These are phyloP conservation scores for Habropoda laboriosa DNA, from an alignment of 1,140 invertebrate genomes.

Conservation along the genomic window DNA sequence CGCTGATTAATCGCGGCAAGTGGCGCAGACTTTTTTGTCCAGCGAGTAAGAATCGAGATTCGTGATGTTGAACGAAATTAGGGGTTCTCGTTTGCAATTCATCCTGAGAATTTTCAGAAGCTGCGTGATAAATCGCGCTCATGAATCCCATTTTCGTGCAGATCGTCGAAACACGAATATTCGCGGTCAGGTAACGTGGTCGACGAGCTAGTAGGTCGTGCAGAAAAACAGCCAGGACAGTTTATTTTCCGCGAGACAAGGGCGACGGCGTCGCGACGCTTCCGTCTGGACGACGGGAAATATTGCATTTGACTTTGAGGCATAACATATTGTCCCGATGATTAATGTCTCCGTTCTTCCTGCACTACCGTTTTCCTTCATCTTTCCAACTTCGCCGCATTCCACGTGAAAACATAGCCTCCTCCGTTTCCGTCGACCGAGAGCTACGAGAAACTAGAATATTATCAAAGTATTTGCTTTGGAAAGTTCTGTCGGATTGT, in stretches of 20 bases:
- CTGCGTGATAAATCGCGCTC: not conserved
- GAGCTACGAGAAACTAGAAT: not conserved
- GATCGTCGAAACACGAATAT: not conserved
- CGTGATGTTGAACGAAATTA: too few species aligned
- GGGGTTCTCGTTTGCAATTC: not conserved
- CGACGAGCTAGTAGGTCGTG: not conserved
- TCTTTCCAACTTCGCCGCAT: not conserved
- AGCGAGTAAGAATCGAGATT: not conserved
- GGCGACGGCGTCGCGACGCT: not conserved
- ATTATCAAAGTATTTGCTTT: too few species aligned
- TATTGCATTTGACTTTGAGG: slow-evolving; percentile 14
- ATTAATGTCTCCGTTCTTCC: slow-evolving; percentile 4
- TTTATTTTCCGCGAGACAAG: not conserved
- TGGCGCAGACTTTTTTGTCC: not conserved
- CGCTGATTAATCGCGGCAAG: not conserved
- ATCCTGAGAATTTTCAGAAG: not conserved
- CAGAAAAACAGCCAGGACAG: not conserved
- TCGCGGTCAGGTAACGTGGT: not conserved
- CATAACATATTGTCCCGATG: slow-evolving; percentile 19
- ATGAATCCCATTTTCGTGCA: not conserved
- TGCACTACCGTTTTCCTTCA: too few species aligned
- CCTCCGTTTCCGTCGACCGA: not conserved
- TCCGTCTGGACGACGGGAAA: not conserved
- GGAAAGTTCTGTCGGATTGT: too few species aligned
- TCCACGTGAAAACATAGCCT: not conserved